These are phyloP conservation scores for Heteromyza rotundicornis DNA, from an alignment of 2,888 invertebrate species.

Conservation along the genomic window DNA sequence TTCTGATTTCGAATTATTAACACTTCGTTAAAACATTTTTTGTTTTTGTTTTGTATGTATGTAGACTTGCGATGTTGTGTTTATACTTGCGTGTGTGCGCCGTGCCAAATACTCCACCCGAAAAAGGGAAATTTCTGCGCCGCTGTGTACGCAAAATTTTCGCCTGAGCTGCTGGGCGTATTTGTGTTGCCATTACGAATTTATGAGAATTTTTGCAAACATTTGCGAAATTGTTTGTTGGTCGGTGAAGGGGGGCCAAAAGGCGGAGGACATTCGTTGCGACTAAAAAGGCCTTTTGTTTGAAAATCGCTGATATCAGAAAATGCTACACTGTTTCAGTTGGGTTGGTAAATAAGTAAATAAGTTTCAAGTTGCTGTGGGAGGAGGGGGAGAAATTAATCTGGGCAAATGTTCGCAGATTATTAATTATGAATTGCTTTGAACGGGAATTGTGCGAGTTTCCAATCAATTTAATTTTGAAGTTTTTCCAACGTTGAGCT, in stretches of 20 bases:
- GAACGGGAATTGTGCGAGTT: conserved; percentile 7
- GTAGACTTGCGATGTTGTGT: not conserved
- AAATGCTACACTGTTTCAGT: conserved; percentile 13
- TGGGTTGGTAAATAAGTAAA: conserved; percentile 8
- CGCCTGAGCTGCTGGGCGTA: not conserved
- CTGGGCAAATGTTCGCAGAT: conserved; percentile 37
- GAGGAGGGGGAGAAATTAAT: conserved; percentile 27
- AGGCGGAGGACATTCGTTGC: not conserved
- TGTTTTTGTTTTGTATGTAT: conserved; percentile 1
- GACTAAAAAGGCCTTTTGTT: not conserved
- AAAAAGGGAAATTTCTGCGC: not conserved
- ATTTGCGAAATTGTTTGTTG: conserved; percentile 14
- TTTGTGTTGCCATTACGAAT: conserved; percentile 9
- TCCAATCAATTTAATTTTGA: conserved; percentile 22
- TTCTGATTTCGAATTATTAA: conserved; percentile 34
- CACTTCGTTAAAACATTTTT: conserved; percentile 35
- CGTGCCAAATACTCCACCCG: not conserved
- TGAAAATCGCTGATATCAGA: not conserved
- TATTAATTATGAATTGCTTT: conserved; percentile 38
- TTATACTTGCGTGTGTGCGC: not conserved
- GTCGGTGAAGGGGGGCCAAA: not conserved
- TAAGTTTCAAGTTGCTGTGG: conserved; percentile 5
- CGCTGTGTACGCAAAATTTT: conserved; percentile 1
- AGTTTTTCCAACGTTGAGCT: too few species aligned
- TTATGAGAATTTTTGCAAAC: conserved; percentile 10